A percentile compares a stretch with the other conserved stretches of the same genome.
These are phyloP conservation scores for Troides helena DNA, from an alignment of 2,888 invertebrate species.

Conservation along the genomic window DNA sequence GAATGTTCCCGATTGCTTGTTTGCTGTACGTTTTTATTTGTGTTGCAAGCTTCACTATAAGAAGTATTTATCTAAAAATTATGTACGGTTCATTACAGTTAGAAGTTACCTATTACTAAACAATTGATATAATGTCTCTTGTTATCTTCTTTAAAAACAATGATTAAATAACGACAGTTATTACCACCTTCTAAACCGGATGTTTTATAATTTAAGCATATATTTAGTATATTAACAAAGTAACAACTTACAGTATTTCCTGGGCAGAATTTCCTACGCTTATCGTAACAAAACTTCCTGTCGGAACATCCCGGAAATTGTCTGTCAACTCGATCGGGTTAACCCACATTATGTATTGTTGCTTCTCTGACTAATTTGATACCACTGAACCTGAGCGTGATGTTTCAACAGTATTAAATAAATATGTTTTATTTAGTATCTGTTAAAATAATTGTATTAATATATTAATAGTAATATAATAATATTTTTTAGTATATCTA, in stretches of 20 bases:
- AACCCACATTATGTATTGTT: slow-evolving; percentile 17
- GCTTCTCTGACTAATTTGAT: slow-evolving; percentile 16
- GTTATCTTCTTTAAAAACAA: too few relatives aligned
- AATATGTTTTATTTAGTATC: background rate
- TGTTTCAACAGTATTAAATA: background rate
- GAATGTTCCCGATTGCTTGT: slow-evolving; percentile 76
- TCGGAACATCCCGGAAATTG: slow-evolving; percentile 19
- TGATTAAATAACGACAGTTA: too few relatives aligned
- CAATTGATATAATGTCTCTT: background rate
- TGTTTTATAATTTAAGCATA: background rate
- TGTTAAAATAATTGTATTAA: background rate
- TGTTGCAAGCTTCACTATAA: slow-evolving; percentile 14
- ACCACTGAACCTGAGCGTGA: background rate
- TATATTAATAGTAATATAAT: too few relatives aligned
- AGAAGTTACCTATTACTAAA: background rate
- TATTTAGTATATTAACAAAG: slow-evolving; percentile 16
- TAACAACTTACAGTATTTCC: slow-evolving; percentile 15
- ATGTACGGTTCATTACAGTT: slow-evolving; percentile 17
- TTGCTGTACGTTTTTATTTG: slow-evolving; percentile 75
- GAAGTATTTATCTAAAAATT: slow-evolving; percentile 19
- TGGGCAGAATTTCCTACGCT: slow-evolving; percentile 15
- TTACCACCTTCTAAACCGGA: too few relatives aligned
- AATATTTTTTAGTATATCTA: too few relatives aligned
- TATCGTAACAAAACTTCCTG: slow-evolving; percentile 21
- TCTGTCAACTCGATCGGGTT: slow-evolving; percentile 20